Conservation (phyloP, 2,797 vertebrate species). For the Centroberyx gerrardi region DNA sequence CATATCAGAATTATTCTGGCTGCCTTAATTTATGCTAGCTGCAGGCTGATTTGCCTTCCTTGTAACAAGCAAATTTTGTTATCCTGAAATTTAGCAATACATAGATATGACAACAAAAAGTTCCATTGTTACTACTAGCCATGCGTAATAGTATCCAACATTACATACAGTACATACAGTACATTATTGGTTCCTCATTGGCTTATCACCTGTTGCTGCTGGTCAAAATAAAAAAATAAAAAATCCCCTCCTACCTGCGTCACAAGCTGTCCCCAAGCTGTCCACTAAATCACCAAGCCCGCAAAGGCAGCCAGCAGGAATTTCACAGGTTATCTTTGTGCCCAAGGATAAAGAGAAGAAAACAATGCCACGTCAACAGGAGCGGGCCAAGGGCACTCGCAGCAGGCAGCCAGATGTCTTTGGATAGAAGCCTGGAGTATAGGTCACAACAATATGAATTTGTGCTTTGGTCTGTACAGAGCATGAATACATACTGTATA, state of each 20-base stretch:
- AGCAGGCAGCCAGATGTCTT: constrained; percentile 9
- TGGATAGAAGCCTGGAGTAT: constrained; percentile 20
- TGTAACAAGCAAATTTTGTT: too few relatives aligned
- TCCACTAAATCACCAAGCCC: constrained; percentile 14
- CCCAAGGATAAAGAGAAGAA: constrained; percentile 64
- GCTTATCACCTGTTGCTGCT: constrained; percentile 61
- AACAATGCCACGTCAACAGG: constrained; percentile 66
- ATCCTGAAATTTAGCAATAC: neutral
- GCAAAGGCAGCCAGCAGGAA: constrained; percentile 56
- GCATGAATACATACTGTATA: neutral
- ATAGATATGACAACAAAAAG: neutral
- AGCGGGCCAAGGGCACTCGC: constrained; percentile 36
- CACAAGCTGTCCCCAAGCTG: constrained; percentile 54
- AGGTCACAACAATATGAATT: constrained; percentile 18
- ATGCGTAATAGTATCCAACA: neutral
- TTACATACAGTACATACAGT: constrained; percentile 1
- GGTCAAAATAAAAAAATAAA: constrained; percentile 33
- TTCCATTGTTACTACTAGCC: neutral
- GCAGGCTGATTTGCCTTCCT: neutral
- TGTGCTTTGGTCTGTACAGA: constrained; percentile 18
- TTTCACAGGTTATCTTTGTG: constrained; percentile 76
- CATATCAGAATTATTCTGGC: neutral
- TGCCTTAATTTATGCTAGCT: neutral
- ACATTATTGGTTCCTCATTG: constrained; percentile 8
- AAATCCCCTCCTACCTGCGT: constrained; percentile 34